A percentile compares a stretch with the other conserved stretches of the same genome.
phyloP scores from a whole-genome alignment of 2,797 vertebrate species.

The Notoglanidium macrostoma region DNA sequence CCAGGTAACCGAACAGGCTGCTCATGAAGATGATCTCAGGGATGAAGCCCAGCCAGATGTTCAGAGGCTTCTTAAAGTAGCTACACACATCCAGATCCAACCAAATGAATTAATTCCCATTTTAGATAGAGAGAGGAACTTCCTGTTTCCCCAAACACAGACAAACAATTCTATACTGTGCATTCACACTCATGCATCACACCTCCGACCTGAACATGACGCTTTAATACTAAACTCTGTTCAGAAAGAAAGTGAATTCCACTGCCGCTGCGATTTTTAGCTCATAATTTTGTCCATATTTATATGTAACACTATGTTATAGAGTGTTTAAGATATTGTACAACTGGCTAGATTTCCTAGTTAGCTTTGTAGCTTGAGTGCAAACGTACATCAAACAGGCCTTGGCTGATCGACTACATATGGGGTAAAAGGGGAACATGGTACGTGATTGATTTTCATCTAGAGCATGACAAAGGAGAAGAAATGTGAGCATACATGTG shows the following conservation, averaged over 20 bases:
- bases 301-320: not conserved
- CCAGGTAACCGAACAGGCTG: slow-evolving; percentile 91
- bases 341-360: not conserved
- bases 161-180: not conserved
- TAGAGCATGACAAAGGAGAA: not conserved
- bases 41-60: slow-evolving; percentile 94
- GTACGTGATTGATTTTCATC: not conserved
- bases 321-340: not conserved
- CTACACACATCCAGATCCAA: slow-evolving; percentile 66
- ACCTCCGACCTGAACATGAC: not conserved
- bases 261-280: not conserved
- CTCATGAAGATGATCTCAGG: slow-evolving; percentile 95
- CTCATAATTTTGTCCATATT: not conserved
- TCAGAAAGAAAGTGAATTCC: not conserved
- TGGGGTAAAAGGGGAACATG: not conserved
- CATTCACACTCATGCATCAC: too few species aligned
- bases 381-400: not conserved
- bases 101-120: not conserved
- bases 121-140: not conserved
- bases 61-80: slow-evolving; percentile 93
- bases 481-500: slow-evolving; percentile 69
- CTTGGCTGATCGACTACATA: not conserved
- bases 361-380: not conserved
- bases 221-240: not conserved
- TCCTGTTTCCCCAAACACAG: not conserved